Base-by-base conservation (phyloP, 37 sponge, comb jelly and placozoan genomes). In the Ephydatia muelleri region DNA sequence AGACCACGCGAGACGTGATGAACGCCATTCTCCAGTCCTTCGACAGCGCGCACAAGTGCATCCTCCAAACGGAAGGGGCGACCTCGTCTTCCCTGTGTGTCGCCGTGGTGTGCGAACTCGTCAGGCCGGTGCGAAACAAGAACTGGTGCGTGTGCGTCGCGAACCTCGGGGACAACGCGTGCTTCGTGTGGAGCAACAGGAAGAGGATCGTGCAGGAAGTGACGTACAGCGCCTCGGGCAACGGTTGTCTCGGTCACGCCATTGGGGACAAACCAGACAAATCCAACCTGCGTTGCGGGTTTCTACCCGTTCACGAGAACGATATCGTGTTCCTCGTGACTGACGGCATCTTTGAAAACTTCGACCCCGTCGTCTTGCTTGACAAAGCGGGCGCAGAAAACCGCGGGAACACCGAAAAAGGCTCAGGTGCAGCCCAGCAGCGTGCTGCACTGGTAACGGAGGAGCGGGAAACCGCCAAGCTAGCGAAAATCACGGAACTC, bases 261-360 rank as follows among this genome's bases (percentile, higher is more conserved):
- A 22, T 86, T 0, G 96, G 96, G 9, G 85, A 88, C 67, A 77
- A 90, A 6, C 96, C 96, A 0, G 96, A 95, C 68, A 74, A 92
- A 66, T 36, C 72, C 22, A 95, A 95, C 37, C 91, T 95, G 25
- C 12, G 72, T 19, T 92, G 93, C 70, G 83, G 85, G 69, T 87
- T 90, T 67, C 73, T 77, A 12, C 90, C 93, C 6, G 71, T 95
- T 0, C 40, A 75, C 8, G 78, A 73, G 12, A 72, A 69, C 5
- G 96, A 95, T 33, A 75, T 92, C 19, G 84, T 95, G 9, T 92
- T 95, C 70, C 71, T 90, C 47, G 65, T 79, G 23, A 87, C 85
- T 29, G 92, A 92, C 65, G 96, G 96, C 16, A 25, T 95, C 3
- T 82, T 81, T 1, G 93, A 92, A 79, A 95, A 95, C 68, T 85